Evolutionary conservation across 2,797 vertebrate species (phyloP).

Genomic region (Nannoperca obscura): DNA sequence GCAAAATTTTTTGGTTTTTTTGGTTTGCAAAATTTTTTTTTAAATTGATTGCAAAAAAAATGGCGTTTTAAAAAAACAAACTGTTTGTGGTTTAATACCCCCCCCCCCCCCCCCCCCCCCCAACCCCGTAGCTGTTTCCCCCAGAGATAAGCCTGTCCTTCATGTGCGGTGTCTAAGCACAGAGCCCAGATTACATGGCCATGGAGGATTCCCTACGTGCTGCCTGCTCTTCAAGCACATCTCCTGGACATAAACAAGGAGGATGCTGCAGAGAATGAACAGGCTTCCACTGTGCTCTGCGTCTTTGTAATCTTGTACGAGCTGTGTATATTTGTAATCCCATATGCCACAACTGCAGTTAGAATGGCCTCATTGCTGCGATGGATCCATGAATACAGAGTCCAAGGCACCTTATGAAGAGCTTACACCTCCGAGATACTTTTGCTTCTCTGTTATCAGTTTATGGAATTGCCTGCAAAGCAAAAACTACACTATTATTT

Average conservation of each 20-base stretch:
- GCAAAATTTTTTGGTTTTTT: no score
- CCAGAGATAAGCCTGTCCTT: conserved; percentile 78
- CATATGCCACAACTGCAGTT: conserved; percentile 34
- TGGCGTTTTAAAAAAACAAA: no score
- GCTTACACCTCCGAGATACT: conserved; percentile 42
- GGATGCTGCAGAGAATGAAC: conserved; percentile 53
- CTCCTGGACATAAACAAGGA: conserved; percentile 75
- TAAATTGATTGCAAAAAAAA: no score
- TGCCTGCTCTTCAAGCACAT: conserved; percentile 51
- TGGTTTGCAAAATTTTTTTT: no score
- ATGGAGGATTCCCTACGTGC: conserved; percentile 68
- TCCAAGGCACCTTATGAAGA: conserved; percentile 39
- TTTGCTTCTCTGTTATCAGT: conserved; percentile 41
- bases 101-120: neutral
- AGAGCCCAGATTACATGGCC: conserved; percentile 75
- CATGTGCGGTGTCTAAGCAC: conserved; percentile 70
- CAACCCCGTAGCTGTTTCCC: conserved; percentile 49
- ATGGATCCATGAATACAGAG: conserved; percentile 43
- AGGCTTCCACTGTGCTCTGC: conserved; percentile 57
- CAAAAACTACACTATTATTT: conserved; percentile 39
- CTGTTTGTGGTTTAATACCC: no score
- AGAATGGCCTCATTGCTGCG: conserved; percentile 38
- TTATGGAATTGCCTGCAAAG: conserved; percentile 51
- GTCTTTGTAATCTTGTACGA: conserved; percentile 67
- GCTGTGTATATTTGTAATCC: conserved; percentile 66